Base-by-base conservation (phyloP, 2,113 vertebrate species). In the Gallinago jamesoni region DNA sequence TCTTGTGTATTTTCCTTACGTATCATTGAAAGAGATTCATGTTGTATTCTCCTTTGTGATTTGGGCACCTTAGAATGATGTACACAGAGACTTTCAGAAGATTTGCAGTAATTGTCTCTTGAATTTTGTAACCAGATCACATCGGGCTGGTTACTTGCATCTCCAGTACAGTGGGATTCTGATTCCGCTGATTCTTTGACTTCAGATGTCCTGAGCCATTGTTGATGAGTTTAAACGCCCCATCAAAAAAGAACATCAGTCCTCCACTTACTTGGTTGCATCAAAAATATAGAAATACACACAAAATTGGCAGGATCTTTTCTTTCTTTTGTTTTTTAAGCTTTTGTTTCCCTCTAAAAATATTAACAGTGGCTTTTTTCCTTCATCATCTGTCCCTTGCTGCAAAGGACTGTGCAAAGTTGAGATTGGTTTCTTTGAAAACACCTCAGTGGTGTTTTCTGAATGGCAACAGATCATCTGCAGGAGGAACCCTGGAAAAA, bases 401-500 rank as follows among this genome's bases (percentile, higher is more conserved):
- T 82, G 22, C 2, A 4, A 83, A 57, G 12, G 20, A 73, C 30
- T 0, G 4, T 30, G 31, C 12, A 47, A 77, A 80, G 22, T 48
- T 83, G 21, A 33, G 59, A 10, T 33, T 63, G 21, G 1, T 85
- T 88, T 90, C 28, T 63, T 35, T 56, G 55, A 83, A 91, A 14
- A 85, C 50, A 35, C 19, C 23, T 84, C 75, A 73, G 73, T 78
- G 48, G 22, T 48, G 48, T 48, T 48, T 48, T 48, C 48, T 48
- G 55, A 92, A 81, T 6, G 15, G 73, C 41, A 90, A 43, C 35
- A 25, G 33, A 75, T 87, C 33, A 92, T 76, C 45, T 4, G 6
- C 78, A 63, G 47, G 88, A 96, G 78, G 84, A 89, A 55, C 13
- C 24, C 78, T 87, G 85, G 72, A 89, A 91, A 96, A 96, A 91